Percentiles rank a stretch among this genome's conserved stretches.
Conservation (phyloP, 2,797 vertebrate species). For the Tragopan temminckii region DNA sequence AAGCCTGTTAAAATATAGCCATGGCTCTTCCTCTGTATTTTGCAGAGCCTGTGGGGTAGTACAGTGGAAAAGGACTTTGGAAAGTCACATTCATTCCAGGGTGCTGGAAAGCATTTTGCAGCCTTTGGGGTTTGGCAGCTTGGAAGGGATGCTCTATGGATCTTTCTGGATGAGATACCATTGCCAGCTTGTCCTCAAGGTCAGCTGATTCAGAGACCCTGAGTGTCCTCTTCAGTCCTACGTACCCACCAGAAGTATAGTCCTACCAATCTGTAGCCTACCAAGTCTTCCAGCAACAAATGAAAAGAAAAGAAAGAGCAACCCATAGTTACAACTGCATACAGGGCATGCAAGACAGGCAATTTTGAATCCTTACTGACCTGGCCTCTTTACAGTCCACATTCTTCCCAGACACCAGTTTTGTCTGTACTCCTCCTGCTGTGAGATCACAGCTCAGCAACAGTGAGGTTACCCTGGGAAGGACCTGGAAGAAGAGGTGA, state of each 20-base stretch:
- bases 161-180: background rate
- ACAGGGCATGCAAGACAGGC: fast-evolving
- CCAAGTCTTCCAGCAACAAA: background rate
- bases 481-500: background rate
- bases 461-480: background rate
- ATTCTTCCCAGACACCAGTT: background rate
- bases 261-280: background rate
- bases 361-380: background rate
- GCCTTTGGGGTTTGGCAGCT: background rate
- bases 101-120: fast-evolving
- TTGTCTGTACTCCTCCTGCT: no score
- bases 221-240: background rate
- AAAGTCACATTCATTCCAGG: background rate
- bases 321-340: fast-evolving
- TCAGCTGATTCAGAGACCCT: fast-evolving
- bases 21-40: background rate
- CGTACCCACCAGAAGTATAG: fast-evolving
- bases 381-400: background rate
- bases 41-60: background rate
- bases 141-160: background rate
- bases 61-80: background rate
- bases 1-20: background rate
- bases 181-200: background rate
- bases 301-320: background rate
- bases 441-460: background rate